phyloP scores from a whole-genome alignment of 2,113 vertebrate species.

The Sinocyclocheilus anophthalmus region DNA sequence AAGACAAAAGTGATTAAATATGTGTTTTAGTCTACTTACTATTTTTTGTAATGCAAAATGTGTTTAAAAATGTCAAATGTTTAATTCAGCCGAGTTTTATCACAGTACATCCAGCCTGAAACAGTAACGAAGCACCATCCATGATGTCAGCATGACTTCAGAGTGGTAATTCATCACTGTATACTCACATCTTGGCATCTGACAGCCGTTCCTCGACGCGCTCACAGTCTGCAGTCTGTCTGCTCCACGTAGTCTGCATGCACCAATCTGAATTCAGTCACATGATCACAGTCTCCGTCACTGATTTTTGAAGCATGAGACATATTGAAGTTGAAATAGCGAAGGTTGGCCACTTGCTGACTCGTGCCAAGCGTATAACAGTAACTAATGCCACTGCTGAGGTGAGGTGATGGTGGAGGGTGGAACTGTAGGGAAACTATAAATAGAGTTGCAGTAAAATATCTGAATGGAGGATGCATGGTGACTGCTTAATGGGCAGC shows the following conservation, averaged over 20 bases:
- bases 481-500: neutral
- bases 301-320: constrained; percentile 21
- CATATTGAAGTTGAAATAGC: neutral
- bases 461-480: neutral
- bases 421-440: constrained; percentile 5
- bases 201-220: constrained; percentile 47
- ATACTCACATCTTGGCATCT: constrained; percentile 64
- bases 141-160: neutral
- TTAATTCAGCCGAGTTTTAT: too few relatives aligned
- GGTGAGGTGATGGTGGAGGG: neutral
- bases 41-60: too few relatives aligned
- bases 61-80: too few relatives aligned
- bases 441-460: constrained; percentile 1
- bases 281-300: constrained; percentile 31
- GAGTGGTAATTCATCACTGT: neutral
- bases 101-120: too few relatives aligned
- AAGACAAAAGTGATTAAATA: neutral
- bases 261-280: constrained; percentile 52
- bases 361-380: neutral
- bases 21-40: too few relatives aligned
- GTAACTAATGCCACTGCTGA: neutral
- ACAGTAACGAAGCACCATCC: too few relatives aligned
- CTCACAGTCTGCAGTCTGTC: constrained; percentile 20
- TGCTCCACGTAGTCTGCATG: constrained; percentile 58
- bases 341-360: neutral